Conservation (phyloP, 2,888 invertebrate genomes). For the Coleophora deauratella region DNA sequence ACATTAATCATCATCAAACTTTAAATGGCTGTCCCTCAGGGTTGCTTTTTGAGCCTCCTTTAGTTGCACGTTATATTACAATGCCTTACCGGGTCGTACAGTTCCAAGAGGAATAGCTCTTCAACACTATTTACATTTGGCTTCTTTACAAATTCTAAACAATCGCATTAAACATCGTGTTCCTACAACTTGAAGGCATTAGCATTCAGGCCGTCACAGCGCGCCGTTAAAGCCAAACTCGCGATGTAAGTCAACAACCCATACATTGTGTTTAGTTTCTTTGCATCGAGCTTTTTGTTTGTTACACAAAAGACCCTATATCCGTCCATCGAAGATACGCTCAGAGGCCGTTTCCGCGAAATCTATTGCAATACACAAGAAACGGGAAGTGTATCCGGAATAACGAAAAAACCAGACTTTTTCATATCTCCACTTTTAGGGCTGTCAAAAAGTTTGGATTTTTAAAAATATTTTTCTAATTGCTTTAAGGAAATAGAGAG, state of each 20-base stretch:
- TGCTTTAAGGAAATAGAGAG: not conserved
- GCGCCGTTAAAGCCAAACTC: conserved; percentile 25
- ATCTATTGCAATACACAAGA: conserved; percentile 62
- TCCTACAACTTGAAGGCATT: conserved; percentile 20
- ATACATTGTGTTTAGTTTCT: conserved; percentile 35
- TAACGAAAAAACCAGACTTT: conserved; percentile 51
- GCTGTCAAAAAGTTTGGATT: conserved; percentile 23
- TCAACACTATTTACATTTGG: no score
- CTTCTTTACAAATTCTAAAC: conserved; percentile 33
- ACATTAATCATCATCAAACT: not conserved
- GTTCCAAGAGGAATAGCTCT: no score
- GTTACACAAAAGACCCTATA: conserved; percentile 62
- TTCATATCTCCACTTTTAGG: conserved; percentile 38
- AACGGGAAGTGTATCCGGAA: conserved; percentile 71
- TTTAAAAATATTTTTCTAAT: conserved; percentile 9
- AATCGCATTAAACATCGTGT: conserved; percentile 11
- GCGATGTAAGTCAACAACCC: conserved; percentile 55
- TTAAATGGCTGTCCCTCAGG: no score
- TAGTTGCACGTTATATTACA: no score
- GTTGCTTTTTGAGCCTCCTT: no score
- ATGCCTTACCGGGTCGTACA: no score
- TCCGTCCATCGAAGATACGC: conserved; percentile 54
- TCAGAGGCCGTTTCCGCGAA: conserved; percentile 57
- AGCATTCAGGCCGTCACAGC: conserved; percentile 13
- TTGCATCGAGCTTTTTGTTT: conserved; percentile 46